Base-by-base conservation (phyloP, 2,113 vertebrate genomes). In the Heterochromis multidens region DNA sequence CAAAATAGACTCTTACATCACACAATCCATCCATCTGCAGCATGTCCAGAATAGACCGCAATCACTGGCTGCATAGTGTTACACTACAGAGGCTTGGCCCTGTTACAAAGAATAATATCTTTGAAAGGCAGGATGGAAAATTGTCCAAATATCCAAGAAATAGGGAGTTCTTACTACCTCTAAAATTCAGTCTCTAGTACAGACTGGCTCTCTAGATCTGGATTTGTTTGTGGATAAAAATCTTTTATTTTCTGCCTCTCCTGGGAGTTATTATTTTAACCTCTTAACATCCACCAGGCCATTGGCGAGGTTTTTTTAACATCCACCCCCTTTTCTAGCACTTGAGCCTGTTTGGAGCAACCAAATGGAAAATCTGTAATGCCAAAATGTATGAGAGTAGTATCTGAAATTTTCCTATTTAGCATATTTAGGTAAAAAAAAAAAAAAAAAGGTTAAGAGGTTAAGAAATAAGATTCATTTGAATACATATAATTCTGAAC, bases 1-100 rank as follows among this genome's bases (percentile, higher is more conserved):
- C 86, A 93, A 95, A 95, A 96, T 95, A 96, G 94, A 91, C 85
- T 77, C 90, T 94, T 91, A 94, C 94, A 87, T 95, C 95, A 95
- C 93, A 87, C 93, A 65, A 80, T 89, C 88, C 82, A 85, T 93
- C 91, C 84, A 85, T 92, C 88, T 74, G 77, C 86, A 70, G 85
- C 72, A 79, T 13, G 88, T 94, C 95, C 90, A 95, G 94, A 95
- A 96, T 95, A 96, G 96, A 91, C 80, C 57, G 67, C 81, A 31
- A 84, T 92, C 91, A 87, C 67, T 27, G 43, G 77, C 84, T 88
- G 93, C 89, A 86, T 90, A 84, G 86, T 79, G 82, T 86, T 82
- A 87, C 89, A 92, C 89, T 83, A 76, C 81, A 87, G 87, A 70
- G 31, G 35, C 77, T 58, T 63, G 54, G 81, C 82, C 49, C 40